These are phyloP conservation scores for Hycleus phaleratus DNA, from an alignment of 1,140 invertebrate species.

Conservation along the genomic window DNA sequence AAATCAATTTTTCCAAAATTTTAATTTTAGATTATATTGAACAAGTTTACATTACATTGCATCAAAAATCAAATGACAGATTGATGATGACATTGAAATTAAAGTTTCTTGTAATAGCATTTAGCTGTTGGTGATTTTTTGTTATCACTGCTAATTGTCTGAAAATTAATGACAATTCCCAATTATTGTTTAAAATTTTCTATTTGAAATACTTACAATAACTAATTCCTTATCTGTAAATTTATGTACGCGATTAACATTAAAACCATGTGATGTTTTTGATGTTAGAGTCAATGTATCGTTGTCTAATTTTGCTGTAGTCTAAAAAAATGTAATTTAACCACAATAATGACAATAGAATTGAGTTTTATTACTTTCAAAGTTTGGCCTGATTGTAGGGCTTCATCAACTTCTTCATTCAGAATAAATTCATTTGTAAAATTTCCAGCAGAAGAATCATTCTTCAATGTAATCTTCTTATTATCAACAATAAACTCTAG, in stretches of 20 bases:
- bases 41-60: no score
- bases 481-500: constrained; percentile 7
- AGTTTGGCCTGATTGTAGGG: background rate
- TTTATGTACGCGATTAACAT: constrained; percentile 34
- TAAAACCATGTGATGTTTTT: constrained; percentile 42
- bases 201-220: constrained; percentile 42
- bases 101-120: no score
- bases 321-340: no score
- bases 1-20: no score
- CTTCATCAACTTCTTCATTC: constrained; percentile 8
- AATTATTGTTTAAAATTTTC: no score
- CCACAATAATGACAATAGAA: background rate
- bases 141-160: background rate
- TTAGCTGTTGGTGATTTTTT: background rate
- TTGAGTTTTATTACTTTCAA: constrained; percentile 1
- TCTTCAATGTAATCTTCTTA: constrained; percentile 9
- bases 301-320: constrained; percentile 36
- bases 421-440: background rate
- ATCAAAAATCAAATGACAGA: no score
- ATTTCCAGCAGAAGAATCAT: constrained; percentile 4
- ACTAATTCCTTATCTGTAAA: constrained; percentile 47
- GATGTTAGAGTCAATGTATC: constrained; percentile 46
- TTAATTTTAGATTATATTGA: no score
- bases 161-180: background rate
- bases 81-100: no score